phyloP scores from a whole-genome alignment of 2,113 vertebrate species.

The Melanerpes aurifrons region DNA sequence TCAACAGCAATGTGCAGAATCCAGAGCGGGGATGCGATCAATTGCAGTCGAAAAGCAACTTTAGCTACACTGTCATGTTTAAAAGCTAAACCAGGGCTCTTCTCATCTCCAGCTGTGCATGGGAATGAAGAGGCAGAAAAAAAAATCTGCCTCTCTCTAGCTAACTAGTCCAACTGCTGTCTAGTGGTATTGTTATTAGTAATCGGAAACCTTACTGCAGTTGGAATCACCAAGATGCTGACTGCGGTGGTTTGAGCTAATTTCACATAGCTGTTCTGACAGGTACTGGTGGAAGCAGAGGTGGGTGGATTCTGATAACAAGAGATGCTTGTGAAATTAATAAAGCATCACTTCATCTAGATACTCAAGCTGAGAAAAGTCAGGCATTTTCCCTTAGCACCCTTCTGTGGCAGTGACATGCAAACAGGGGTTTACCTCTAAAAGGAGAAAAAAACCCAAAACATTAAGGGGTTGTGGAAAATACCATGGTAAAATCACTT shows the following conservation, averaged over 20 bases:
- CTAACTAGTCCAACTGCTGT: not conserved
- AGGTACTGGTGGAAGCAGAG: not conserved
- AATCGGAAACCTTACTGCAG: not conserved
- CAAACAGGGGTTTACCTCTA: not conserved
- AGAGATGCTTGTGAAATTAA: not conserved
- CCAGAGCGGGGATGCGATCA: not conserved
- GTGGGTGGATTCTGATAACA: not conserved
- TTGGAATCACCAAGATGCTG: not conserved
- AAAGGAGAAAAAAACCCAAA: not conserved
- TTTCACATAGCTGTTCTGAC: not conserved
- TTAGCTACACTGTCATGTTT: not conserved
- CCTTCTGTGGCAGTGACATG: not conserved
- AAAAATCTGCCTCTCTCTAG: not conserved
- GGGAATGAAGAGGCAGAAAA: slow-evolving; percentile 3
- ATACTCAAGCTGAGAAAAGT: not conserved
- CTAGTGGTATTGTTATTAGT: not conserved
- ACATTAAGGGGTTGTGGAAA: not conserved
- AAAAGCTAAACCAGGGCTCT: not conserved
- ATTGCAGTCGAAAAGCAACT: not conserved
- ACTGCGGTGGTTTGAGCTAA: not conserved
- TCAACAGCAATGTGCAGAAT: not conserved
- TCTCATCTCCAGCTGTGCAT: slow-evolving; percentile 6
- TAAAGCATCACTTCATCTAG: not conserved
- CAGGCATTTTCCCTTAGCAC: not conserved
- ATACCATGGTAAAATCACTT: not conserved